Percentiles rank a stretch among this genome's conserved stretches.
These are phyloP conservation scores for Heliconius himera DNA, from an alignment of 1,140 invertebrate genomes.

Conservation along the genomic window DNA sequence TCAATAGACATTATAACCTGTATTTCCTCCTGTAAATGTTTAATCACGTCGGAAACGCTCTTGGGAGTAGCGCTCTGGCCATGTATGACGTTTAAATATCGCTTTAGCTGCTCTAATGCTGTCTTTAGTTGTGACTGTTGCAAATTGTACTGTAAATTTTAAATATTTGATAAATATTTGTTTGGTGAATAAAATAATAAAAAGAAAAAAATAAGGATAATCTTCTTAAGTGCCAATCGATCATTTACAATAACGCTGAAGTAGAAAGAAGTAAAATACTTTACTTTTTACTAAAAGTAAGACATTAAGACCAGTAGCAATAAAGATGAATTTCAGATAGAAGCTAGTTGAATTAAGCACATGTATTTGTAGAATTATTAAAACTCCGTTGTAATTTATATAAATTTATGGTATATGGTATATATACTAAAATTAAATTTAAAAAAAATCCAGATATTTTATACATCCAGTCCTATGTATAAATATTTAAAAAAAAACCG, in stretches of 20 bases:
- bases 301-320: too few relatives aligned
- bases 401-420: too few relatives aligned
- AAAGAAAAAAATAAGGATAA: too few relatives aligned
- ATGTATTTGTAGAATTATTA: too few relatives aligned
- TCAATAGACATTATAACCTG: constrained; percentile 71
- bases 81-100: constrained; percentile 75
- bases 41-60: constrained; percentile 82
- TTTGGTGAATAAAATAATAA: neutral
- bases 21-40: constrained; percentile 89
- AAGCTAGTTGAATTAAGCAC: too few relatives aligned
- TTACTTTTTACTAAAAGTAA: too few relatives aligned
- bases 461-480: neutral
- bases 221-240: too few relatives aligned
- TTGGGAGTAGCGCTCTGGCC: constrained; percentile 80
- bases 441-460: neutral
- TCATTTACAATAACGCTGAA: too few relatives aligned
- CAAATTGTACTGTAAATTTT: constrained; percentile 63
- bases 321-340: too few relatives aligned
- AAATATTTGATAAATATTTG: neutral
- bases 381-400: too few relatives aligned
- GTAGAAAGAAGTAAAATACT: too few relatives aligned
- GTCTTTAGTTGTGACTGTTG: constrained; percentile 76
- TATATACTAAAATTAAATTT: neutral
- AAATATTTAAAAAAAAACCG: neutral
- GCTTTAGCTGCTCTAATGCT: constrained; percentile 73